Evolutionary conservation across 1,140 invertebrate genomes (phyloP), one percentile per base, ranked within the genome.

Genomic region (Leptinotarsa texana): DNA sequence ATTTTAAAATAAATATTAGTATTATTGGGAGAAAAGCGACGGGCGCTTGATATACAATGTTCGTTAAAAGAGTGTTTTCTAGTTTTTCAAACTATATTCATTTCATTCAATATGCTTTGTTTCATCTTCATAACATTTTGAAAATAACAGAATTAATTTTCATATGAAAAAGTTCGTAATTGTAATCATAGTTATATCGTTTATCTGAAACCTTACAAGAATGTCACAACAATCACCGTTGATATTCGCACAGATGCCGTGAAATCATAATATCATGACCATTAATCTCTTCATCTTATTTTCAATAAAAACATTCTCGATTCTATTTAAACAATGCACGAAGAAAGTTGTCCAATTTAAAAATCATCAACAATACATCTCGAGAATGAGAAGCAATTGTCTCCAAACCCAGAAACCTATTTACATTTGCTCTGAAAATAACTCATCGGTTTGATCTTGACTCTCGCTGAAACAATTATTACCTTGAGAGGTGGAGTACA

Each of bases 261-360:
- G 51, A 57, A 57, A 57, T 57, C 51, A 57, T n/a, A 18, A 57
- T 17, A 17, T 57, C 51, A 57, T 57, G 51, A 57, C 51, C 51
- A 18, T 1, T 57, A 17, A 57, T 57, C 51, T 57, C 17, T 4
- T 18, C 13, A 57, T 57, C 51, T 57, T 57, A 17, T 17, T 57
- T 57, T 57, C 51, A 57, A 57, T 57, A 57, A 57, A 57, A 57
- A 57, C 51, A 57, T 57, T 57, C 51, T 57, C 13, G 51, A 57
- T 57, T 57, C 51, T 57, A 18, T 57, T 57, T 8, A 6, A 57
- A 57, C 51, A 57, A 57, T 57, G 51, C 13, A 3, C 3, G 51
- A 57, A 57, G 51, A 57, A 57, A 57, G 51, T 57, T 57, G 51
- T 57, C 17, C 51, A 57, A 57, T 57, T 57, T n/a, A 57, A 57